Evolutionary conservation across 2,888 invertebrate species (phyloP).

Genomic region (Phanerotoma sp.): DNA sequence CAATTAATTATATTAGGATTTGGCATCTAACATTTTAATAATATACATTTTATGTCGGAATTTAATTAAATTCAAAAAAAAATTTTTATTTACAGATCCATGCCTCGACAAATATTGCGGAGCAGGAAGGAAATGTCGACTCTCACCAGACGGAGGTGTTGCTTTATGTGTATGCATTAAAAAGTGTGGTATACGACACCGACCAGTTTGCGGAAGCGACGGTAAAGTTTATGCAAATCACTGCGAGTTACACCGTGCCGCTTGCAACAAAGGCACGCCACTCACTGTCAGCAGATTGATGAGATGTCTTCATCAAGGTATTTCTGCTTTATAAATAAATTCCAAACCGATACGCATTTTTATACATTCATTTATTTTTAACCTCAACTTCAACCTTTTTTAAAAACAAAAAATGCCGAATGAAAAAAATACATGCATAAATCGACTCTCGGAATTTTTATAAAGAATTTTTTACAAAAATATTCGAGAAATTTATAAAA

Average conservation of each 20-base stretch:
- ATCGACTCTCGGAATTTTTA: too few relatives aligned
- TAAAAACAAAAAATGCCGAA: too few relatives aligned
- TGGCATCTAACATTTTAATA: too few relatives aligned
- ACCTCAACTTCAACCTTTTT: too few relatives aligned
- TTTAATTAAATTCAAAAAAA: too few relatives aligned
- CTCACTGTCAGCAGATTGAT: conserved; percentile 58
- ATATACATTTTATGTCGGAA: too few relatives aligned
- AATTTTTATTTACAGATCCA: conserved; percentile 60
- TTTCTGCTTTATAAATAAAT: conserved; percentile 17
- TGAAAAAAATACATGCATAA: too few relatives aligned
- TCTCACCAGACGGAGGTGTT: conserved; percentile 58
- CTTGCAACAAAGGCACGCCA: conserved; percentile 61
- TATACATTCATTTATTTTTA: neutral
- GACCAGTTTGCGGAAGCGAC: conserved; percentile 68
- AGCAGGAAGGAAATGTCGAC: conserved; percentile 66
- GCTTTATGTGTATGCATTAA: conserved; percentile 66
- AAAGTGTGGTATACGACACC: conserved; percentile 61
- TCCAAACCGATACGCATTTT: neutral
- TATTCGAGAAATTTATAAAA: too few relatives aligned
- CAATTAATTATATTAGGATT: too few relatives aligned
- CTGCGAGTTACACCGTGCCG: conserved; percentile 67
- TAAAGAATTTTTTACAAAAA: too few relatives aligned
- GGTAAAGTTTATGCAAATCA: conserved; percentile 69
- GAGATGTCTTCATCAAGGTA: conserved; percentile 46
- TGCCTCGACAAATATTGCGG: conserved; percentile 68